Evolutionary conservation across 2,888 invertebrate genomes (phyloP).

Genomic region (Ichneumoninae sp.): DNA sequence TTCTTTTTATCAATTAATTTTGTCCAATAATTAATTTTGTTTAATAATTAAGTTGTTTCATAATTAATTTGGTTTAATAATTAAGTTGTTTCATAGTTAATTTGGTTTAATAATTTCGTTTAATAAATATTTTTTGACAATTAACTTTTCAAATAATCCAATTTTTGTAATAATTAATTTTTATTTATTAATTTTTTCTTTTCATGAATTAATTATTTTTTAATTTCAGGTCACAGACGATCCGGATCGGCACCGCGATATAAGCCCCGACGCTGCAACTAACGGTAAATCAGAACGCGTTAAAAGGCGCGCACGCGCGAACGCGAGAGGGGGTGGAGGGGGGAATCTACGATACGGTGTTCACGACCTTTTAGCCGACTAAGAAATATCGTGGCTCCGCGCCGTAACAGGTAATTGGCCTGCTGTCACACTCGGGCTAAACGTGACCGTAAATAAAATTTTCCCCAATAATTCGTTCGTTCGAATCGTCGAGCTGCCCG

Average conservation of each 20-base stretch:
- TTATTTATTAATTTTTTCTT: too few species aligned
- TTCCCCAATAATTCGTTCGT: neutral
- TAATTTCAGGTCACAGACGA: too few species aligned
- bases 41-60: too few species aligned
- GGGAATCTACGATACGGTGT: constrained; percentile 28
- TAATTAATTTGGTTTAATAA: too few species aligned
- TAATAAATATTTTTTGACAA: too few species aligned
- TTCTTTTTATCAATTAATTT: neutral
- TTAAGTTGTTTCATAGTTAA: too few species aligned
- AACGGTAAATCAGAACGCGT: constrained; percentile 77
- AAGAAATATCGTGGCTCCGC: constrained; percentile 46
- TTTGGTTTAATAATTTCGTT: too few species aligned
- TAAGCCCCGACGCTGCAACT: constrained; percentile 65
- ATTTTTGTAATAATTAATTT: too few species aligned
- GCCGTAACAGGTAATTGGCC: constrained; percentile 39
- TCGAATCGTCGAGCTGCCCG: neutral
- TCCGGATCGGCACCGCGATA: neutral
- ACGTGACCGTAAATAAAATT: constrained; percentile 16
- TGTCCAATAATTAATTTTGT: too few species aligned
- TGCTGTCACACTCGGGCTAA: constrained; percentile 36
- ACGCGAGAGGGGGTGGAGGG: constrained; percentile 16
- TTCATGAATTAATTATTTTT: too few species aligned
- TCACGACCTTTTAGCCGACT: constrained; percentile 65
- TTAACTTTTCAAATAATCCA: too few species aligned
- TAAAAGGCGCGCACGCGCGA: constrained; percentile 63